phyloP scores from a whole-genome alignment of 2,888 invertebrate species.

The Axea sp. region DNA sequence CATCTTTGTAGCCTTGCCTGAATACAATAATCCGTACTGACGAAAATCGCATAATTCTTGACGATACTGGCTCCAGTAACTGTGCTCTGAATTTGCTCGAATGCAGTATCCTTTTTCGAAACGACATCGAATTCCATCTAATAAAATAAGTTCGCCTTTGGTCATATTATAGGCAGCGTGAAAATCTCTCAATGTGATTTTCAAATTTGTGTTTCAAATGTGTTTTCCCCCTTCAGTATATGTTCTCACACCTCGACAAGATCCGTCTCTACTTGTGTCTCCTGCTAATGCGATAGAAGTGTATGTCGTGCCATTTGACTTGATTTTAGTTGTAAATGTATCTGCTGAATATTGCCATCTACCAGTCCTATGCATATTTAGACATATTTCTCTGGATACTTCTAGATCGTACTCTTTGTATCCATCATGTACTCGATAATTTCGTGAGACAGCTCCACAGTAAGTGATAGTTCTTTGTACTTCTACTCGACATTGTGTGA shows the following conservation, averaged over 20 bases:
- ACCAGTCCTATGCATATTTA: too few relatives aligned
- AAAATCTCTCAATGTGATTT: conserved; percentile 13
- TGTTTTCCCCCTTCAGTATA: neutral
- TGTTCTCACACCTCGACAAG: neutral
- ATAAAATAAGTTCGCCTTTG: neutral
- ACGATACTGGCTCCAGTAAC: too few relatives aligned
- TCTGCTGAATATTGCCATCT: too few relatives aligned
- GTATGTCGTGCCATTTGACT: too few relatives aligned
- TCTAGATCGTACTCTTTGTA: neutral
- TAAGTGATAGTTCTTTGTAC: neutral
- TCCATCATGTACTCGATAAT: too few relatives aligned
- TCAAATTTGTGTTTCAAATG: neutral
- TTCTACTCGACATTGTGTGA: neutral
- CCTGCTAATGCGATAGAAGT: too few relatives aligned
- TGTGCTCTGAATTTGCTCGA: too few relatives aligned
- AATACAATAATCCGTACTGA: too few relatives aligned
- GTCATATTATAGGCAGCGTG: neutral
- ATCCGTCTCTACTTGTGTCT: neutral
- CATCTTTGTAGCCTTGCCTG: too few relatives aligned
- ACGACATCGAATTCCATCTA: neutral
- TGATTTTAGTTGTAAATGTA: too few relatives aligned
- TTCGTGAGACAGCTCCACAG: neutral
- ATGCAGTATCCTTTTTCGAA: neutral
- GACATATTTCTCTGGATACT: neutral
- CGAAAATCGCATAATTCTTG: too few relatives aligned